Evolutionary conservation across 2,113 vertebrate genomes (phyloP), one percentile per base, ranked within the genome.

Genomic region (Rhabdomys dilectus): DNA sequence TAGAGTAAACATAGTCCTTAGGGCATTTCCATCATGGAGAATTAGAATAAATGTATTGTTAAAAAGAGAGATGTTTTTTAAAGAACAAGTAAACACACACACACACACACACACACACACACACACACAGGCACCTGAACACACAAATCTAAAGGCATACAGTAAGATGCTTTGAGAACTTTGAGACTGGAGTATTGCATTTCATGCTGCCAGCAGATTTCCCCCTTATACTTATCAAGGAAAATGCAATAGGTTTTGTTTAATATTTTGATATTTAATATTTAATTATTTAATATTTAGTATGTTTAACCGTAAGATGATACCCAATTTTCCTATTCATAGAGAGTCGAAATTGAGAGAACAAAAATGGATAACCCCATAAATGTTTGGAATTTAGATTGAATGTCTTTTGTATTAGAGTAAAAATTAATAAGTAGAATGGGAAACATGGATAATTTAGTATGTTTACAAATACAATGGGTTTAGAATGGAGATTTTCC

Each of bases 401-500:
- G 62, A 85, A 51, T 1, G 56, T 60, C 36, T 7, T 88, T 85
- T 29, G n/a, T 45, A 70, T 81, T 66, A 39, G 42, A 88, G 64
- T 93, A 31, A 70, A 93, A 91, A 36, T 93, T 89, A 89, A 84
- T 66, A 66, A 22, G 75, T 93, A 36, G 0, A 78, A 21, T 76
- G 51, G 84, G 70, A 95, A 81, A 77, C 24, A 72, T 81, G 8
- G 19, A 81, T 36, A 68, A 93, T 73, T 94, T 90, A 89, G 70
- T 86, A 94, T 89, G 72, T 85, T 90, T 56, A 82, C 62, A 91
- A 96, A 95, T 80, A 75, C n/a, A 53, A 64, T 96, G 70, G 21
- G 6, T 85, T 94, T 95, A 70, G 3, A 94, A 87, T 16, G 60
- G 93, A 58, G 7, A 51, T 5, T 68, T 73, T 75, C 26, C 17